phyloP scores from a whole-genome alignment of 2,888 invertebrate genomes.

The Hesperia comma region DNA sequence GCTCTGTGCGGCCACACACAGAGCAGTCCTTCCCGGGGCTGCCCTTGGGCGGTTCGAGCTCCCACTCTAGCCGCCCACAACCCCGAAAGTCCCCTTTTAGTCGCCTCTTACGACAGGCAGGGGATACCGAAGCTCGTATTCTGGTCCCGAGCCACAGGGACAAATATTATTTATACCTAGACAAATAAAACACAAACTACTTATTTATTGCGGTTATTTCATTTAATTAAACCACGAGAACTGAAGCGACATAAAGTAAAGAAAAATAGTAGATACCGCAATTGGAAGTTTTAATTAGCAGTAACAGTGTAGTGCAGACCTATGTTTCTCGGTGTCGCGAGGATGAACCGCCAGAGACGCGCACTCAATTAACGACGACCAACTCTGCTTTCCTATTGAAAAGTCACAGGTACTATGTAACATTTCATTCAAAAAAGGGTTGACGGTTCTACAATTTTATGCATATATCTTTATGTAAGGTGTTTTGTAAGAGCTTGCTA shows the following conservation, averaged over 20 bases:
- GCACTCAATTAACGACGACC: slow-evolving; percentile 67
- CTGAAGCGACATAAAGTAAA: slow-evolving; percentile 36
- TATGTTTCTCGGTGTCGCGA: slow-evolving; percentile 59
- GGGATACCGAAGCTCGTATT: no score
- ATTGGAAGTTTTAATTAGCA: slow-evolving; percentile 62
- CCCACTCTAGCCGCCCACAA: no score
- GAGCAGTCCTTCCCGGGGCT: no score
- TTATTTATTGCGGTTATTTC: not conserved
- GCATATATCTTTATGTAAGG: not conserved
- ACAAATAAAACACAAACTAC: not conserved
- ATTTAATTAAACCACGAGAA: slow-evolving; percentile 2
- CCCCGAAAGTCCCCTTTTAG: no score
- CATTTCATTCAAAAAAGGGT: slow-evolving; percentile 39
- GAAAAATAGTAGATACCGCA: slow-evolving; percentile 45
- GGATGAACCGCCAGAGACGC: slow-evolving; percentile 54
- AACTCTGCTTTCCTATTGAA: slow-evolving; percentile 58
- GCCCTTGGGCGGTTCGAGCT: no score
- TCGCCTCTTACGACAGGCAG: no score
- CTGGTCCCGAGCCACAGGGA: no score
- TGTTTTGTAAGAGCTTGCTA: not conserved
- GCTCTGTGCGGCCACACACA: no score
- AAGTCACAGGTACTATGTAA: slow-evolving; percentile 49
- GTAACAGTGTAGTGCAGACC: slow-evolving; percentile 54
- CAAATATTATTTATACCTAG: no score
- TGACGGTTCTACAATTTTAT: not conserved